Percentiles rank a stretch among this genome's conserved stretches.
phyloP scores from a whole-genome alignment of 2,888 invertebrate genomes.

The Macropis europaea region DNA sequence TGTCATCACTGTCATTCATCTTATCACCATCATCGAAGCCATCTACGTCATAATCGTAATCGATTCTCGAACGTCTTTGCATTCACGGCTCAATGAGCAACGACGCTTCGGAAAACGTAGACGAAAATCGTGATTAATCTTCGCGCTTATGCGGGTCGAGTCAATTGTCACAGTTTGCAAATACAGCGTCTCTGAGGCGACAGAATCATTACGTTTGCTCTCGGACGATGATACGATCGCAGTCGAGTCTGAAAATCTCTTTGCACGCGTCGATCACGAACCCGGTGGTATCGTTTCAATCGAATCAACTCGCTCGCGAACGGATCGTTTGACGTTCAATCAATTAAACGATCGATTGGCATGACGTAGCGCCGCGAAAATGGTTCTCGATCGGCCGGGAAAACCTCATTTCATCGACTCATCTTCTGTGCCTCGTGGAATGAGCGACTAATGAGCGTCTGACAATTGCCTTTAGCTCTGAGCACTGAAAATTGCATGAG shows the following conservation, averaged over 20 bases:
- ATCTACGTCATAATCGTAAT: neutral
- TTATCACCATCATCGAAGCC: conserved; percentile 19
- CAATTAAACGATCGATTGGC: neutral
- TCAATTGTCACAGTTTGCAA: too few species aligned
- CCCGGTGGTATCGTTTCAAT: neutral
- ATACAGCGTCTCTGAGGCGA: too few species aligned
- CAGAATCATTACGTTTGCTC: too few species aligned
- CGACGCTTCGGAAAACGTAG: too few species aligned
- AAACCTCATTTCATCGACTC: conserved; percentile 59
- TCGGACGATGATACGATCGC: too few species aligned
- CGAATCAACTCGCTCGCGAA: neutral
- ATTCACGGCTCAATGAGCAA: neutral
- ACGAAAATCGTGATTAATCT: too few species aligned
- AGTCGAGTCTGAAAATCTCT: too few species aligned
- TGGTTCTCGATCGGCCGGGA: neutral
- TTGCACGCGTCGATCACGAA: neutral
- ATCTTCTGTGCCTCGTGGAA: conserved; percentile 64
- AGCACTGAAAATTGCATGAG: conserved; percentile 72
- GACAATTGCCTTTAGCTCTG: conserved; percentile 71
- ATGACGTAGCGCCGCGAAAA: neutral
- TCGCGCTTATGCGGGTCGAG: too few species aligned
- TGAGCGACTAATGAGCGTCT: conserved; percentile 66
- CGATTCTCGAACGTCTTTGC: too few species aligned
- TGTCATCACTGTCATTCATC: conserved; percentile 50
- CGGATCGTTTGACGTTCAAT: neutral